Percentiles rank a stretch among this genome's conserved stretches.
These are phyloP conservation scores for Regulus satrapa DNA, from an alignment of 2,113 vertebrate genomes.

Conservation along the genomic window DNA sequence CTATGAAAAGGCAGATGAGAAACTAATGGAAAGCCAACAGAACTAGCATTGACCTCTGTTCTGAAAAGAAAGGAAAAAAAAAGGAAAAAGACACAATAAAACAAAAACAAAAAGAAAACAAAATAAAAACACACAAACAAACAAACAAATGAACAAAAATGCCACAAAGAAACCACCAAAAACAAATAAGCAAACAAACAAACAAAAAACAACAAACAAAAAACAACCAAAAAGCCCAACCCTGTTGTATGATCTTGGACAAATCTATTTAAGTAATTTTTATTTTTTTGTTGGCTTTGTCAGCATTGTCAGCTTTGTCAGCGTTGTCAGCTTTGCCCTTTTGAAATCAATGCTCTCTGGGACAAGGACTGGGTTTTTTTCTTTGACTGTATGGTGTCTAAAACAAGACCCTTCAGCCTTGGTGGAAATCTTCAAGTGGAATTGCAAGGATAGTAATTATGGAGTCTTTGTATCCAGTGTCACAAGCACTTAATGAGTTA, in stretches of 20 bases:
- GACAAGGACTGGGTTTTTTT: not conserved
- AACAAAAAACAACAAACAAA: not conserved
- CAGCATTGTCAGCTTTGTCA: not conserved
- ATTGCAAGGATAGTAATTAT: conserved; percentile 53
- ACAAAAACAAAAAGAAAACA: not conserved
- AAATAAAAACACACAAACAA: too few relatives aligned
- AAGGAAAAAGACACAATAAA: too few relatives aligned
- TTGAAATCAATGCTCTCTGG: not conserved
- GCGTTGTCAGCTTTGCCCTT: not conserved
- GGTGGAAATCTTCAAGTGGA: conserved; percentile 20
- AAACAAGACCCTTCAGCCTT: not conserved
- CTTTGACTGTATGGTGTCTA: not conserved
- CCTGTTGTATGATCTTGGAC: not conserved
- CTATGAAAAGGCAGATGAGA: not conserved
- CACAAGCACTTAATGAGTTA: conserved; percentile 34
- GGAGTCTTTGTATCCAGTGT: conserved; percentile 44
- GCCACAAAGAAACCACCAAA: not conserved
- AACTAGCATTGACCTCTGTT: not conserved
- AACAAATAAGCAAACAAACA: not conserved
- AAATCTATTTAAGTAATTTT: not conserved
- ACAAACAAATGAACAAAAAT: not conserved
- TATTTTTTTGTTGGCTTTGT: not conserved
- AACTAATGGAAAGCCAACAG: not conserved
- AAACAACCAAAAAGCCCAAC: fast-evolving
- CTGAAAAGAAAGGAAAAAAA: not conserved